These are phyloP conservation scores for Caenorhabditis angaria DNA, from an alignment of 2,888 invertebrate species.

Conservation along the genomic window DNA sequence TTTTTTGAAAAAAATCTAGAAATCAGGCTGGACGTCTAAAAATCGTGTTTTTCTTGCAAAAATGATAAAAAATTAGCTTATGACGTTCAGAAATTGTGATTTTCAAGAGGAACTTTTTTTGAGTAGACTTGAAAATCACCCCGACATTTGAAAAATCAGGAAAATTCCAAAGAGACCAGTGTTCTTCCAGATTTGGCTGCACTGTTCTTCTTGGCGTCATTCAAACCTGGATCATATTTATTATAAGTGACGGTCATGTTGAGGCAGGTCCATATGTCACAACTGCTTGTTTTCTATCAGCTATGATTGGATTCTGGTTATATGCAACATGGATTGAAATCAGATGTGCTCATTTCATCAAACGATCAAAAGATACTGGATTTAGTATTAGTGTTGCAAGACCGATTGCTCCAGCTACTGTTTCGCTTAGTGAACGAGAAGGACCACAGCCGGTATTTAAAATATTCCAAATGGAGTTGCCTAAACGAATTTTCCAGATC, in stretches of 20 bases:
- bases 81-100: constrained; percentile 7
- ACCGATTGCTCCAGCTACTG: constrained; percentile 62
- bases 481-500: constrained; percentile 15
- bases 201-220: background rate
- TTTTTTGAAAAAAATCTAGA: too few species aligned
- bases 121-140: too few species aligned
- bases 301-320: constrained; percentile 1
- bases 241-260: background rate
- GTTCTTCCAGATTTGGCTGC: constrained; percentile 6
- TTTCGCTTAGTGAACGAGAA: constrained; percentile 52
- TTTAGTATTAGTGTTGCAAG: constrained; percentile 64
- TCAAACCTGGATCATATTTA: constrained; percentile 22
- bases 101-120: too few species aligned
- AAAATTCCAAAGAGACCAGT: too few species aligned
- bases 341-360: constrained; percentile 63
- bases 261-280: constrained; percentile 2
- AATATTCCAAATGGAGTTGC: background rate
- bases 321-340: constrained; percentile 48
- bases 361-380: constrained; percentile 66
- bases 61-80: too few species aligned
- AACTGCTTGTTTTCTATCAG: constrained; percentile 5
- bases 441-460: constrained; percentile 6
- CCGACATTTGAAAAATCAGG: too few species aligned
- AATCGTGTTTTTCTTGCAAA: too few species aligned
- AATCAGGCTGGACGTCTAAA: too few species aligned